Evolutionary conservation across 2,113 vertebrate genomes (phyloP), one percentile per base, ranked within the genome.

Genomic region (Ctenodactylus gundi): DNA sequence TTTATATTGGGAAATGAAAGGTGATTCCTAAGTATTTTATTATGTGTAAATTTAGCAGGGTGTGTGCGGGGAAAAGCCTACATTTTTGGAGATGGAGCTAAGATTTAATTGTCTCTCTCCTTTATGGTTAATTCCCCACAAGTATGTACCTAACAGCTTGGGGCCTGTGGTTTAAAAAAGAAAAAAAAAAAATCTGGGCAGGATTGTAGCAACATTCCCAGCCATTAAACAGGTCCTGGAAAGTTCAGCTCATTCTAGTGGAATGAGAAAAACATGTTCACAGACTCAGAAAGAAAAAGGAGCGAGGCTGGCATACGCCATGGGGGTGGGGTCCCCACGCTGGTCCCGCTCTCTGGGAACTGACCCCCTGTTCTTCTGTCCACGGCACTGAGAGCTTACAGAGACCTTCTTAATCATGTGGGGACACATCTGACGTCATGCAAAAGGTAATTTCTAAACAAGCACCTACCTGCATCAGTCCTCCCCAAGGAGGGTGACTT

Each of bases 1-100:
- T 97, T 98, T 97, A 97, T 90, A 88, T 67, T 4, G 77, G 92
- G 95, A 98, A 98, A 97, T 97, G 91, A 98, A 98, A 98, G 93
- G 70, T 70, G 93, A 93, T 97, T 96, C 97, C 82, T 95, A 91
- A 97, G 67, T 90, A 97, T 97, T 98, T 98, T 98, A 98, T 98
- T 97, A 97, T 34, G 80, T 98, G 96, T 97, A 95, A 97, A 94
- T 97, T 93, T 97, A 82, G 55, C 46, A 15, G n/a, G 21, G 46
- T 67, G 53, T 72, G 46, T 67, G 53, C 70, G 41, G 1, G 2
- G 80, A 17, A 67, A 85, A 64, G 34, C 73, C 97, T 88, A 83
- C 78, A 94, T 97, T 55, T 94, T 96, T 93, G 86, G 96, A 97
- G 84, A 90, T 96, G 90, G 96, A 97, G 88, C 44, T 53, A 76